Evolutionary conservation across 1,140 invertebrate species (phyloP).

Genomic region (Lysiphlebus fabarum): DNA sequence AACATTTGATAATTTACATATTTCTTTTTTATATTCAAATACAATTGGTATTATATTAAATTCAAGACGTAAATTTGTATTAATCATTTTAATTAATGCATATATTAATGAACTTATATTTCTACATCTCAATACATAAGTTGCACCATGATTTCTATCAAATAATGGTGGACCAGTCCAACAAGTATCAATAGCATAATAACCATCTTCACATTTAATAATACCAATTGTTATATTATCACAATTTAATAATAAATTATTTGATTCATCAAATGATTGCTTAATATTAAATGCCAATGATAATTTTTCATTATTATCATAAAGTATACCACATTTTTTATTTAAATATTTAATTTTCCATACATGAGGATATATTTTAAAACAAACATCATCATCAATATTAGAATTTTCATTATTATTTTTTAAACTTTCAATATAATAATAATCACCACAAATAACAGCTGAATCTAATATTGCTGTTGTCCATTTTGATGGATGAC

Average conservation of each 20-base stretch:
- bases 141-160: slow-evolving; percentile 36
- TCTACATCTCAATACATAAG: slow-evolving; percentile 44
- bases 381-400: slow-evolving; percentile 21
- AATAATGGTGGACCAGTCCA: slow-evolving; percentile 48
- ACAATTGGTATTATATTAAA: slow-evolving; percentile 40
- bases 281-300: slow-evolving; percentile 27
- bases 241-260: slow-evolving; percentile 41
- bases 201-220: slow-evolving; percentile 31
- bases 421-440: slow-evolving; percentile 43
- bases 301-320: slow-evolving; percentile 28
- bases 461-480: slow-evolving; percentile 44
- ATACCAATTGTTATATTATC: slow-evolving; percentile 35
- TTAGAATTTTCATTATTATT: slow-evolving; percentile 29
- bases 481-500: slow-evolving; percentile 45
- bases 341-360: slow-evolving; percentile 42
- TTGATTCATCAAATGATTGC: slow-evolving; percentile 27
- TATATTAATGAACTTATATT: slow-evolving; percentile 40
- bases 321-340: slow-evolving; percentile 39
- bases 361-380: slow-evolving; percentile 40
- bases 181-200: slow-evolving; percentile 44
- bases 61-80: slow-evolving; percentile 41
- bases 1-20: slow-evolving; percentile 19
- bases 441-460: slow-evolving; percentile 44
- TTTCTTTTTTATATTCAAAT: slow-evolving; percentile 33
- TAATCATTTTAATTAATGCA: slow-evolving; percentile 43